Evolutionary conservation across 2,797 vertebrate species (phyloP), one percentile per base, ranked within the genome.

Genomic region (Rhyacichthys aspro): DNA sequence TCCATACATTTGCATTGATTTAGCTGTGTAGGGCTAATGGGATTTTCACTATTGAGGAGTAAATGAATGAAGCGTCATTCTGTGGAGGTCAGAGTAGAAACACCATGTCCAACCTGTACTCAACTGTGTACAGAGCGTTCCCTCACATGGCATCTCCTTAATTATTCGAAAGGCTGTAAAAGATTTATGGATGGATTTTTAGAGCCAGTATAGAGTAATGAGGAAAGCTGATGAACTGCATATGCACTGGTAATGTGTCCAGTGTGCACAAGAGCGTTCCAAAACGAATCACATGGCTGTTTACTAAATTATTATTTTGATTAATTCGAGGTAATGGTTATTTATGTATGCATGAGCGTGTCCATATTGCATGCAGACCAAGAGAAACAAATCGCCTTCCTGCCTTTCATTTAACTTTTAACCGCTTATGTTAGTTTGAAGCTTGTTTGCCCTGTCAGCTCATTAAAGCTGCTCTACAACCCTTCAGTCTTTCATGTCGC

Each of bases 1-100:
- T 71, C 61, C 73, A 72, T 71, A 71, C 53, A 81, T 81, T 83
- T 72, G 66, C 63, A 83, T 69, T 63, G 67, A 78, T 81, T n/a
- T 67, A 57, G 59, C 46, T 67, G 43, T 17, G 28, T 36, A 15
- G 17, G 48, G 44, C 63, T 72, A 72, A 76, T 72, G 62, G 49
- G 61, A 49, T 34, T 52, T 63, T 61, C 57, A 72, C 37, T 64
- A 55, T 56, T 8, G 11, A 39, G 43, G 33, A 43, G 61, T 67
- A 48, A 53, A 59, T 55, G 1, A n/a, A 50, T 63, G 36, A 9
- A 42, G 15, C 14, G 47, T 60, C 17, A 23, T 28, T 14, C 18
- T 54, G 50, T 17, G 23, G 50, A 23, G 50, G 17, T 53, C 9
- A 58, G 28, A 32, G n/a, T 16, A n/a, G 10, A n/a, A 34, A 11